phyloP scores from a whole-genome alignment of 2,888 invertebrate genomes.

The Phyllotreta cruciferae region DNA sequence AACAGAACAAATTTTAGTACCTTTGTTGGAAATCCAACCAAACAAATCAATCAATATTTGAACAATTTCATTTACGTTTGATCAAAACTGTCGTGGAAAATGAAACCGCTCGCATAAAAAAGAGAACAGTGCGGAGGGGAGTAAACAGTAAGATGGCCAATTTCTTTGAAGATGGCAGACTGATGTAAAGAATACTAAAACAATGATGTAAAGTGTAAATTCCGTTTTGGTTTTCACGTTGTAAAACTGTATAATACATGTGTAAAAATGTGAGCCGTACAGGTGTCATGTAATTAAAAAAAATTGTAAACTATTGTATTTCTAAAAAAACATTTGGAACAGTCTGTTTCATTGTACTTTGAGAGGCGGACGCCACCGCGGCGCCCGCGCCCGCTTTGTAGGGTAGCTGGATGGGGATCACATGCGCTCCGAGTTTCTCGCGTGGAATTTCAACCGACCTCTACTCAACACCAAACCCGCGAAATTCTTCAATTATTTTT shows the following conservation, averaged over 20 bases:
- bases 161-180: constrained; percentile 57
- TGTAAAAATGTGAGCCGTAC: constrained; percentile 60
- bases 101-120: constrained; percentile 15
- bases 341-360: constrained; percentile 45
- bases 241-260: constrained; percentile 60
- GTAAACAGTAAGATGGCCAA: constrained; percentile 51
- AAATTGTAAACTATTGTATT: constrained; percentile 51
- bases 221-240: constrained; percentile 59
- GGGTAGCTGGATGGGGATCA: constrained; percentile 64
- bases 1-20: too few relatives aligned
- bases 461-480: constrained; percentile 16
- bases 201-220: constrained; percentile 62
- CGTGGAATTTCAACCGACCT: constrained; percentile 21
- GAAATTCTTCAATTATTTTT: constrained; percentile 2
- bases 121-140: constrained; percentile 49
- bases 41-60: too few relatives aligned
- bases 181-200: constrained; percentile 62
- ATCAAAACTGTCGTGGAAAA: constrained; percentile 10
- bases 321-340: constrained; percentile 44
- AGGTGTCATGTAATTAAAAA: constrained; percentile 38
- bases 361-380: constrained; percentile 34
- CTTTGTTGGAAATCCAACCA: too few relatives aligned
- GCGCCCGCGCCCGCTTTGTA: constrained; percentile 47
- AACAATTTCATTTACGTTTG: background rate
- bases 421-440: constrained; percentile 52